Base-by-base conservation (phyloP, 2,797 vertebrate genomes). In the Amazona ochrocephala region DNA sequence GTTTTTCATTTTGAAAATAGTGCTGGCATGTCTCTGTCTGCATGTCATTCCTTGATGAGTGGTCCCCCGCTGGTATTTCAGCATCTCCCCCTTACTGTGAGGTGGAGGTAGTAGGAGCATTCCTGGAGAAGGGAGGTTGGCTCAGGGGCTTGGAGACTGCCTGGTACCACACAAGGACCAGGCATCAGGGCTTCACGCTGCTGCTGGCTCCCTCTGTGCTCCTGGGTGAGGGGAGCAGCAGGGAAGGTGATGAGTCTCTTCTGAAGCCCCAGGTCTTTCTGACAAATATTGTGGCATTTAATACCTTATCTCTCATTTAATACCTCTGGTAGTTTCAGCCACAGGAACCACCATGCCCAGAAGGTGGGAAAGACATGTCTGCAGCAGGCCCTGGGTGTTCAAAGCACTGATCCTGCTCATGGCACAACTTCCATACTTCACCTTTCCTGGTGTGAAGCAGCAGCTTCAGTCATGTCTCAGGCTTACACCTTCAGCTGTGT, bases 271-370 rank as follows among this genome's bases (percentile, higher is more conserved):
- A 10, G 1, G 6, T 29, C 45, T 81, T 86, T 41, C 41, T 1
- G 1, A 14, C 1, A 2, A 14, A 3, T 71, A 50, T 12, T 41
- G 13, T n/a, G 29, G 34, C 45, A 62, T 47, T 66, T 48, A 30
- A 13, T 44, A 17, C 23, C 15, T 32, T 47, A 32, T 26, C 20
- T 87, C 11, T 67, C 26, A 9, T 47, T 42, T 66, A 47, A 50
- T 67, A 45, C 6, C 13, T 32, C 26, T 5, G 5, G 18, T 0
- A 0, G 60, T 61, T 76, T 54, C 23, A 19, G 45, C 24, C 0
- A 1, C 0, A 7, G 60, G 50, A 65, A 47, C 10, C 3, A 14
- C 13, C 1, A 0, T 56, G 54, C 24, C 41, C 0, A 0, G 45
- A 21, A 0, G 1, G 10, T 24, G n/a, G 37, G 21, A 18, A 65